Conservation (phyloP, 2,888 invertebrate species). For the Morinoia aosen region DNA sequence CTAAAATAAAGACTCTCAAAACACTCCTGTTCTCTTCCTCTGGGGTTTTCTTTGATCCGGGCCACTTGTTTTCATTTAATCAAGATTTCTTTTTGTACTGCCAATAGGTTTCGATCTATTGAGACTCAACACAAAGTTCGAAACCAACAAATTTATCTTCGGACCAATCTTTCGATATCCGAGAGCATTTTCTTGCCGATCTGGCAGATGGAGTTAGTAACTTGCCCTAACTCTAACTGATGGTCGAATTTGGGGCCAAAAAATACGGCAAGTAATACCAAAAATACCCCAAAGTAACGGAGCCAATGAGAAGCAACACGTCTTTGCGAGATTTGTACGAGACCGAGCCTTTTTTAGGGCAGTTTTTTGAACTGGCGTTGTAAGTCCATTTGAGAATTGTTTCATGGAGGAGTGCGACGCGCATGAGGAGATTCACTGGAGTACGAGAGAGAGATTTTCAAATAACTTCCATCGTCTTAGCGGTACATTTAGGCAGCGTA, state of each 20-base stretch:
- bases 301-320: not conserved
- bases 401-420: not conserved
- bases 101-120: constrained; percentile 12
- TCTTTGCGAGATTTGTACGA: not conserved
- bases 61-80: constrained; percentile 12
- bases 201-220: constrained; percentile 17
- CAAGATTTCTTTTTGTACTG: constrained; percentile 12
- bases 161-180: constrained; percentile 12
- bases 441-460: too few species aligned
- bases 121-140: constrained; percentile 16
- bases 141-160: constrained; percentile 17
- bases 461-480: too few species aligned
- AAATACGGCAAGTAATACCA: constrained; percentile 4
- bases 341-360: not conserved
- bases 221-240: constrained; percentile 17
- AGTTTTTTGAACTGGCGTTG: not conserved
- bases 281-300: constrained; percentile 1
- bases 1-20: not conserved
- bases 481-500: too few species aligned
- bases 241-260: constrained; percentile 17
- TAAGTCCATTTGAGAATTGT: not conserved
- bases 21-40: not conserved
- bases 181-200: constrained; percentile 17
- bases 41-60: not conserved
- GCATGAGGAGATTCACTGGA: not conserved